These are phyloP conservation scores for Andricus grossulariae DNA, from an alignment of 1,140 invertebrate species.

Conservation along the genomic window DNA sequence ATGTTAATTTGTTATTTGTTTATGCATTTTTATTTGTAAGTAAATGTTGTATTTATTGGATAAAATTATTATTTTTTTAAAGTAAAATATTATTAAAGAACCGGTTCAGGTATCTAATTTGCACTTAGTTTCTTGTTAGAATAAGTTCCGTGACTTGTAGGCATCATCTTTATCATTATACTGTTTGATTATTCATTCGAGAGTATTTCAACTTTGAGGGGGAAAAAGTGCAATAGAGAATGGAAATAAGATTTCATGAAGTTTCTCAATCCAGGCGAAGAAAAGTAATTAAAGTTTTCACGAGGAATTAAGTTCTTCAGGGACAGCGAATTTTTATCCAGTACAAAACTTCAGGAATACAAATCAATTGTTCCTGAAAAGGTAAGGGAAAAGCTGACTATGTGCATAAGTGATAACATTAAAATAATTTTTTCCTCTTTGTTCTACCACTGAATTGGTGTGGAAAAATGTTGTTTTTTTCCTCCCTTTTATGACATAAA, in stretches of 20 bases:
- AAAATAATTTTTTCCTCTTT: no score
- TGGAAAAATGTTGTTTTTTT: no score
- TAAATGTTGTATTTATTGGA: not conserved
- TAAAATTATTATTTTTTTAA: slow-evolving; percentile 4
- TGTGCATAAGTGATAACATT: no score
- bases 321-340: not conserved
- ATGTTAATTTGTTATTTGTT: not conserved
- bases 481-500: no score
- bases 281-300: slow-evolving; percentile 26
- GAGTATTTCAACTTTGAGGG: not conserved
- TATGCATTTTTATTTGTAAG: not conserved
- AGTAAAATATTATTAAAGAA: not conserved
- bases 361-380: not conserved
- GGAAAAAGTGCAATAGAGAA: not conserved
- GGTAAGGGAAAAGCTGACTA: no score
- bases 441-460: no score
- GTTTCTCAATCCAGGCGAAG: slow-evolving; percentile 7
- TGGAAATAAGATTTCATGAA: not conserved
- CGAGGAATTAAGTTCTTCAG: not conserved
- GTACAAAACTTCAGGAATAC: not conserved
- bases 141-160: no score
- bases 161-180: not conserved
- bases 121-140: no score
- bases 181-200: slow-evolving; percentile 14
- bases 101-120: not conserved